phyloP scores from a whole-genome alignment of 2,888 invertebrate species.

The Spodoptera picta region DNA sequence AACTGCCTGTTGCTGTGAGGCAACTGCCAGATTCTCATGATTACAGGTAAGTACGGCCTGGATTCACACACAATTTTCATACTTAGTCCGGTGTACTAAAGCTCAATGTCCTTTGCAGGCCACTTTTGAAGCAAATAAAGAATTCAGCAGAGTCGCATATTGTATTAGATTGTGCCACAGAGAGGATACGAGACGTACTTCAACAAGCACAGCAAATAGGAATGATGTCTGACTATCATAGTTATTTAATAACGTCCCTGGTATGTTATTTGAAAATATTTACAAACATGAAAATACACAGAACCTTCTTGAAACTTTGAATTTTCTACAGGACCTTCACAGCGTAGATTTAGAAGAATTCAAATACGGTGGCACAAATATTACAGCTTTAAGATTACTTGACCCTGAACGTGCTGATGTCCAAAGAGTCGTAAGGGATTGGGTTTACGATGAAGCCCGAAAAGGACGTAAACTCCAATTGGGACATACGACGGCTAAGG shows the following conservation, averaged over 20 bases:
- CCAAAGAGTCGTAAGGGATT: conserved; percentile 93
- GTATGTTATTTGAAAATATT: conserved; percentile 84
- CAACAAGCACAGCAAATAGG: conserved; percentile 98
- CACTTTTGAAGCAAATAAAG: conserved; percentile 96
- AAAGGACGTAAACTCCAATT: conserved; percentile 90
- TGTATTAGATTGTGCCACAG: conserved; percentile 96
- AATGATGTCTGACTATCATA: conserved; percentile 98
- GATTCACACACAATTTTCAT: conserved; percentile 1
- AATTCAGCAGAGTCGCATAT: conserved; percentile 97
- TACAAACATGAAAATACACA: neutral
- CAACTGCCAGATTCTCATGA: conserved; percentile 95
- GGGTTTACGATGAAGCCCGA: conserved; percentile 93
- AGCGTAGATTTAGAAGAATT: conserved; percentile 97
- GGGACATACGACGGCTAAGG: conserved; percentile 88
- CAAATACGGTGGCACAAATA: conserved; percentile 98
- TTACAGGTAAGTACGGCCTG: conserved; percentile 91
- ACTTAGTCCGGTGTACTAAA: conserved; percentile 25
- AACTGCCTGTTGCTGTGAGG: conserved; percentile 94
- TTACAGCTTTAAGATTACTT: conserved; percentile 96
- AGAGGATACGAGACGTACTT: conserved; percentile 94
- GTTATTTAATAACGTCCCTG: conserved; percentile 97
- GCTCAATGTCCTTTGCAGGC: conserved; percentile 86
- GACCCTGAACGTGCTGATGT: conserved; percentile 95
- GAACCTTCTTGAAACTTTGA: conserved; percentile 18
- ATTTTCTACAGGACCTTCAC: conserved; percentile 92